phyloP scores from a whole-genome alignment of 1,140 invertebrate species.

The Eumeta japonica region DNA sequence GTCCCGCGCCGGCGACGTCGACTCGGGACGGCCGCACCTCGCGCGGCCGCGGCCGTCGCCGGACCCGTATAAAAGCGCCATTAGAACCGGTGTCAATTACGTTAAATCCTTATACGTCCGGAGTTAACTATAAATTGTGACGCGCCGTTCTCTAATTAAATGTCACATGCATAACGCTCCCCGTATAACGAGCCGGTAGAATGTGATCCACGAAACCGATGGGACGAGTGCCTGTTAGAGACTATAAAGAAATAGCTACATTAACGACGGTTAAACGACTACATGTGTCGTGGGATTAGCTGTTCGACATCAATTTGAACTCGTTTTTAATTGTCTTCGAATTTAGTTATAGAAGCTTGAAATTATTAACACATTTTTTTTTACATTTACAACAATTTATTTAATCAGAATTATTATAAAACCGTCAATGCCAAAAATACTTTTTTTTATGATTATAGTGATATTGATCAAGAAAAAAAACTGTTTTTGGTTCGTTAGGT shows the following conservation, averaged over 20 bases:
- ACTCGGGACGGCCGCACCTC: constrained; percentile 30
- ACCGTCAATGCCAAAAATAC: no score
- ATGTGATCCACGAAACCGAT: constrained; percentile 16
- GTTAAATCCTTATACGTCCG: constrained; percentile 35
- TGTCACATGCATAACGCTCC: constrained; percentile 29
- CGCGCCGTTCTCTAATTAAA: constrained; percentile 26
- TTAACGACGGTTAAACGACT: constrained; percentile 10
- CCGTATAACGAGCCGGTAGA: constrained; percentile 28
- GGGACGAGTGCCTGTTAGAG: constrained; percentile 18
- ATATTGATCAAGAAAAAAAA: no score
- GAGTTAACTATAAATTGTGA: constrained; percentile 24
- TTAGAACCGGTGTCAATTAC: constrained; percentile 44
- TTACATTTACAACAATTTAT: no score
- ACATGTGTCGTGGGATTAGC: no score
- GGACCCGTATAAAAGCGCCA: constrained; percentile 34
- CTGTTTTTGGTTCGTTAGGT: no score
- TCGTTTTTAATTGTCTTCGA: no score
- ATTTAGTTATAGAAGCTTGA: no score
- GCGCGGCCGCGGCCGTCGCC: constrained; percentile 33
- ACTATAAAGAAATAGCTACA: constrained; percentile 15
- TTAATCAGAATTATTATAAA: no score
- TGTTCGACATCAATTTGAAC: no score
- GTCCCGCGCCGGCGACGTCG: constrained; percentile 27
- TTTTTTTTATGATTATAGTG: no score
- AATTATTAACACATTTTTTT: no score